These are phyloP conservation scores for human DNA, from an alignment of 2,113 vertebrate species.

Conservation along the genomic window GRCh38 chrX:81003501-81004000, in stretches of 20 bases:
- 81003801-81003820: neutral
- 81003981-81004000: neutral
- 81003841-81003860: neutral
- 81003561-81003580: neutral
- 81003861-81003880: neutral
- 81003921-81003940: neutral
- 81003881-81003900: neutral
- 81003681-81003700: neutral
- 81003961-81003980: neutral
- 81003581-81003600: neutral
- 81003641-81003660: slow-evolving; percentile 16
- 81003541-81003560: neutral
- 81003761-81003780: neutral
- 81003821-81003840: neutral
- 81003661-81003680: neutral
- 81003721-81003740: neutral
- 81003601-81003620: neutral
- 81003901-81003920: neutral
- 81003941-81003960: neutral
- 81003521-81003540: neutral
- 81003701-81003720: neutral
- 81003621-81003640: neutral
- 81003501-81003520: neutral
- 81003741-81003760: neutral
- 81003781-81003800: neutral